Percentiles rank a stretch among this genome's conserved stretches.
These are phyloP conservation scores for Parnassius orleans DNA, from an alignment of 2,888 invertebrate genomes.

Conservation along the genomic window DNA sequence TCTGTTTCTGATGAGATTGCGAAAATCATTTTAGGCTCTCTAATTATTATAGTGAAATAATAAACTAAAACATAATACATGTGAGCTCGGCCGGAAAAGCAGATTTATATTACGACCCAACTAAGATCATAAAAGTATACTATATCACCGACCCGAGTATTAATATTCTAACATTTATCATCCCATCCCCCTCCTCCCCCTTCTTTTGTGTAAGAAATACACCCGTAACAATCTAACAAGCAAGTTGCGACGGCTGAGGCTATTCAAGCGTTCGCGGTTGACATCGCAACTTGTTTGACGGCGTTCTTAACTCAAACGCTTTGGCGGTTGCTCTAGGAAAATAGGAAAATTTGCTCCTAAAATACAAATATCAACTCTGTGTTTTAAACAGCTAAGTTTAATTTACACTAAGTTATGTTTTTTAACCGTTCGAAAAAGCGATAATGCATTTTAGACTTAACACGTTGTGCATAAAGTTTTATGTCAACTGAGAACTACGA, in stretches of 20 bases:
- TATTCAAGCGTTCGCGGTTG: conserved; percentile 72
- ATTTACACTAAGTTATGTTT: conserved; percentile 22
- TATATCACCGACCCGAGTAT: conserved; percentile 67
- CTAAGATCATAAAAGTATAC: conserved; percentile 81
- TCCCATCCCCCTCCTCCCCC: conserved; percentile 57
- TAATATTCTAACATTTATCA: conserved; percentile 78
- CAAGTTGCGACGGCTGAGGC: conserved; percentile 74
- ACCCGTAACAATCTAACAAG: conserved; percentile 66
- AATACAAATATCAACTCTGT: conserved; percentile 37
- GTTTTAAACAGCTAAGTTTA: conserved; percentile 6
- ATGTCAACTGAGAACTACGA: conserved; percentile 42
- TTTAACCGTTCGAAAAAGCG: conserved; percentile 28
- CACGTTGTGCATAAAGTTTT: conserved; percentile 47
- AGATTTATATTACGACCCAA: conserved; percentile 77
- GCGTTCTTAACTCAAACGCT: conserved; percentile 78
- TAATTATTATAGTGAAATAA: conserved; percentile 35
- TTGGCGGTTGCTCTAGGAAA: conserved; percentile 74
- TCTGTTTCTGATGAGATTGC: conserved; percentile 19
- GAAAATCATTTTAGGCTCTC: conserved; percentile 12
- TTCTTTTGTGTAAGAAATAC: conserved; percentile 78
- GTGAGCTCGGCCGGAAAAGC: conserved; percentile 64
- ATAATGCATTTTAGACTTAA: conserved; percentile 42
- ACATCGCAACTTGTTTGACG: conserved; percentile 74
- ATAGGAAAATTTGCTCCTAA: conserved; percentile 60
- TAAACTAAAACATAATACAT: conserved; percentile 54